Conservation (phyloP, 2,888 invertebrate species). For the Anthoptus insignis region DNA sequence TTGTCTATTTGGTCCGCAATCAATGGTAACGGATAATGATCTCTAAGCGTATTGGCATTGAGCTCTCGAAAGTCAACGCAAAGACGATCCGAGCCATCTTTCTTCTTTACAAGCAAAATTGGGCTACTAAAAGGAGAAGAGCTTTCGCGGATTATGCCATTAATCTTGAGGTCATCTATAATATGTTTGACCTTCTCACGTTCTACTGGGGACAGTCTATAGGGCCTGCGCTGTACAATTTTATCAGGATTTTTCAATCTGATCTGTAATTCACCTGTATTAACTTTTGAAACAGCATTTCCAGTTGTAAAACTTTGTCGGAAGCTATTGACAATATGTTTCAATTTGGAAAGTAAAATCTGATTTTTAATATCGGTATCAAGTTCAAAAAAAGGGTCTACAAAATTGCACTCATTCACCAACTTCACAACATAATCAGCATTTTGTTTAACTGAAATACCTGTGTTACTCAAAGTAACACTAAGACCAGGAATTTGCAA, state of each 20-base stretch:
- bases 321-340: conserved; percentile 16
- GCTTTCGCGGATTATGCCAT: conserved; percentile 27
- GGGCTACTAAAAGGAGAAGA: conserved; percentile 35
- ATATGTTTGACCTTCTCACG: conserved; percentile 16
- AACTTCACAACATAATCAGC: neutral
- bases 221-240: conserved; percentile 28
- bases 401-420: neutral
- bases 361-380: neutral
- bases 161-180: conserved; percentile 14
- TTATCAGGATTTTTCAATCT: conserved; percentile 26
- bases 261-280: conserved; percentile 20
- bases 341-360: neutral
- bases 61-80: conserved; percentile 26
- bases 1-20: neutral
- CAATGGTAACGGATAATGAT: conserved; percentile 25
- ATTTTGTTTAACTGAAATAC: neutral
- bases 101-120: conserved; percentile 32
- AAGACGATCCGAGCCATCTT: neutral
- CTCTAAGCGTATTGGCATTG: conserved; percentile 26
- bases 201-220: conserved; percentile 21
- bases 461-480: neutral
- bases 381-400: neutral
- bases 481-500: conserved; percentile 5
- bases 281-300: conserved; percentile 15
- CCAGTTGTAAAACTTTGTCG: conserved; percentile 4